Conservation (phyloP, 2,888 invertebrate species). For the Adineta ricciae region DNA sequence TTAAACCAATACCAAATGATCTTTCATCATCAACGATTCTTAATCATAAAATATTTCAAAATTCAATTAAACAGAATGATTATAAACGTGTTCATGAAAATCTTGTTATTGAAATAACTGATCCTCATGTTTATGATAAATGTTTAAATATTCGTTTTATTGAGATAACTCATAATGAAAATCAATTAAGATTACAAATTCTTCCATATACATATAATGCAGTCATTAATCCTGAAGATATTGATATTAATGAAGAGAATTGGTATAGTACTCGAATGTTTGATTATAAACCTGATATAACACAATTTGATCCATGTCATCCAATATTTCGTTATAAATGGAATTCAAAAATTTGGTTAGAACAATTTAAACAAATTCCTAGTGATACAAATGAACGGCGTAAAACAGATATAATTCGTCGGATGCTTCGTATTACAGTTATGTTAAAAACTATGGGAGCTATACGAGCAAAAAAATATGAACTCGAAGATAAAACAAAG, state of each 20-base stretch:
- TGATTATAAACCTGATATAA: not conserved
- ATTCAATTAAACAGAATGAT: not conserved
- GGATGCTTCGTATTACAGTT: not conserved
- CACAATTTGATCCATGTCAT: not conserved
- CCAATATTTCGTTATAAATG: constrained; percentile 1
- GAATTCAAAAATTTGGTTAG: not conserved
- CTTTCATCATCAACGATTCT: not conserved
- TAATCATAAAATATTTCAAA: not conserved
- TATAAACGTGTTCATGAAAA: not conserved
- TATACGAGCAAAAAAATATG: not conserved
- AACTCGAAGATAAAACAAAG: not conserved
- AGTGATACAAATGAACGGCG: not conserved
- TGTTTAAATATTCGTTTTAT: not conserved
- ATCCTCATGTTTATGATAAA: not conserved
- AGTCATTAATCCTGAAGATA: not conserved
- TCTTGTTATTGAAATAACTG: not conserved
- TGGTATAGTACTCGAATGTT: not conserved
- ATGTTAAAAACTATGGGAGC: not conserved
- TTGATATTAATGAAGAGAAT: not conserved
- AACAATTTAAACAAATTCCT: not conserved
- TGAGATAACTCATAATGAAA: not conserved
- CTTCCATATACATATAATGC: not conserved
- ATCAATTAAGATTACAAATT: not conserved
- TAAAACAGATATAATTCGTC: not conserved
- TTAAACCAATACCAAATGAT: not conserved